Percentiles rank a stretch among this genome's conserved stretches.
These are phyloP conservation scores for Hippocampus guttulatus DNA, from an alignment of 2,113 vertebrate genomes.

Conservation along the genomic window DNA sequence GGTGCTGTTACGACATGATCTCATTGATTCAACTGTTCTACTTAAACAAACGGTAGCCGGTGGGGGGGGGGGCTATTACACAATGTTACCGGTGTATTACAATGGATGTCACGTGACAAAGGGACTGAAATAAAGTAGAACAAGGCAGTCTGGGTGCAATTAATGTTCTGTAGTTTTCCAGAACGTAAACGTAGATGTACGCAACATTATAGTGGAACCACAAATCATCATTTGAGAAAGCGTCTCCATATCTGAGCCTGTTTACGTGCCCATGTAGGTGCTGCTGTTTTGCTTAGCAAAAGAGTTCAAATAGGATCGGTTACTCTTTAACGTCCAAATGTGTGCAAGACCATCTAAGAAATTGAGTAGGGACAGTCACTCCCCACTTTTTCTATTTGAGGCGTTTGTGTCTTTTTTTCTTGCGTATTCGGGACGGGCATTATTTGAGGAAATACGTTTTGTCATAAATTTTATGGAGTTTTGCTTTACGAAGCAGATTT, in stretches of 20 bases:
- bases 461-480: neutral
- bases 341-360: neutral
- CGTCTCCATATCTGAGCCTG: neutral
- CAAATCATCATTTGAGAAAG: neutral
- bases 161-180: neutral
- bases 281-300: neutral
- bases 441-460: neutral
- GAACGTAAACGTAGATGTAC: neutral
- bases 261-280: neutral
- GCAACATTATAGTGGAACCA: neutral
- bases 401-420: neutral
- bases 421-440: no score
- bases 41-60: neutral
- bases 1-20: slow-evolving; percentile 2
- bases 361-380: no score
- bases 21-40: neutral
- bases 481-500: neutral
- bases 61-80: neutral
- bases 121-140: neutral
- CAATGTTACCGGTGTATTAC: neutral
- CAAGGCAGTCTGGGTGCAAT: neutral
- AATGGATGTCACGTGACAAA: neutral
- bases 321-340: neutral
- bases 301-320: neutral
- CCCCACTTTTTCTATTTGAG: no score